Conservation (phyloP, 2,113 vertebrate species). For the Merops nubicus region DNA sequence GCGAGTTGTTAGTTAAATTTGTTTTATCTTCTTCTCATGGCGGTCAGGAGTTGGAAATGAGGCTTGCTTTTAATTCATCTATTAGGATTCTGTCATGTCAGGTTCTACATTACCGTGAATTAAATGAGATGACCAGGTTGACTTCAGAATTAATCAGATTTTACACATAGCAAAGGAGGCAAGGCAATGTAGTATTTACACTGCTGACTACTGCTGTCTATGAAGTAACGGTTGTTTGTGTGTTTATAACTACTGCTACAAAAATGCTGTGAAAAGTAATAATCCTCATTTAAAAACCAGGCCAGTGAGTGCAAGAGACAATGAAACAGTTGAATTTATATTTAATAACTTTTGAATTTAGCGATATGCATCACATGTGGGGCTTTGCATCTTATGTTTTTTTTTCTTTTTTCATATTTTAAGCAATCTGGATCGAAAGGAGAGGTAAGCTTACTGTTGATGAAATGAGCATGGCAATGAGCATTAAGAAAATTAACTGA, state of each 20-base stretch:
- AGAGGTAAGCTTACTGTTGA: slow-evolving; percentile 81
- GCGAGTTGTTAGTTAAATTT: background rate
- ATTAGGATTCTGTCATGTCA: background rate
- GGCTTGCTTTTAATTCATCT: background rate
- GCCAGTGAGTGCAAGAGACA: background rate
- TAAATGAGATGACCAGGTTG: background rate
- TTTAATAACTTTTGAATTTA: slow-evolving; percentile 6
- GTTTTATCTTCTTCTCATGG: background rate
- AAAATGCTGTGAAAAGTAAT: background rate
- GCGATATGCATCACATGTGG: slow-evolving; percentile 29
- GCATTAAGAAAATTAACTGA: background rate
- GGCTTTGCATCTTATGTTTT: slow-evolving; percentile 67
- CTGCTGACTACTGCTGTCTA: background rate
- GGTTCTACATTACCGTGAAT: background rate
- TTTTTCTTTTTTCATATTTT: slow-evolving; percentile 72
- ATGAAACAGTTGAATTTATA: background rate
- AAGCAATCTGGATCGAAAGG: slow-evolving; percentile 85
- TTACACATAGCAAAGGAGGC: background rate
- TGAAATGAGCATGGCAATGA: slow-evolving; percentile 56
- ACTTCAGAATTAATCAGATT: background rate
- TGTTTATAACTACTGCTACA: background rate
- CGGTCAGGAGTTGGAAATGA: background rate
- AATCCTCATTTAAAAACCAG: background rate
- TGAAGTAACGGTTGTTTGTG: background rate
- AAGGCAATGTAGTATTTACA: background rate